Base-by-base conservation (phyloP, 2,113 vertebrate species). In the Microcebus murinus region DNA sequence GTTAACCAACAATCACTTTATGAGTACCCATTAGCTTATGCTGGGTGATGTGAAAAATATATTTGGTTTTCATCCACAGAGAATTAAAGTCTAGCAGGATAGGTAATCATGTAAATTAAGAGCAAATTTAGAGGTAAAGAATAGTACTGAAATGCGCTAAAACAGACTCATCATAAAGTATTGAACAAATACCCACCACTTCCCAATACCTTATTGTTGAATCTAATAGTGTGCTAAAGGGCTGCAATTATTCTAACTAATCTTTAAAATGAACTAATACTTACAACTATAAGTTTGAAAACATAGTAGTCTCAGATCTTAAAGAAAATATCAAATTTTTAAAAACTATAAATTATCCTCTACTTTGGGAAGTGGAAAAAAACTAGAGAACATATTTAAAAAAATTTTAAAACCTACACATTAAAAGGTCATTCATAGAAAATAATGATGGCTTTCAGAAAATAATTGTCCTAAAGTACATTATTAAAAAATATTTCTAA, bases 391-490 rank as follows among this genome's bases (percentile, higher is more conserved):
- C 23, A 27, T 10, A 61, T 61, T 61, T 61, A 27, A 61, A 61
- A 61, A 61, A 61, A 61, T 61, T 55, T 61, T 25, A 27, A 27
- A 61, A 61, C 8, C 63, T 14, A 48, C 48, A 87, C 94, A 70
- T 63, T 76, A 89, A 94, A 91, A 86, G 50, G 31, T 71, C 10
- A 95, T 39, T 94, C 45, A 90, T 2, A 92, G 55, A 83, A 96
- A 96, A 61, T 76, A 55, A 92, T 61, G 29, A 88, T 45, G 6
- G 17, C 81, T 57, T 90, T 67, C 21, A 87, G 68, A 36, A 93
- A 95, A 90, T 55, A 83, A 87, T 7, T 55, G 45, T 68, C 57
- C 42, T 89, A 8, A 93, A 96, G 70, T 81, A 17, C 14, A 70
- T 59, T 57, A 70, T 59, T 57, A 83, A 45, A 36, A 39, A 90